Evolutionary conservation across 2,113 vertebrate genomes (phyloP).

Genomic region (Sylvietta virens): DNA sequence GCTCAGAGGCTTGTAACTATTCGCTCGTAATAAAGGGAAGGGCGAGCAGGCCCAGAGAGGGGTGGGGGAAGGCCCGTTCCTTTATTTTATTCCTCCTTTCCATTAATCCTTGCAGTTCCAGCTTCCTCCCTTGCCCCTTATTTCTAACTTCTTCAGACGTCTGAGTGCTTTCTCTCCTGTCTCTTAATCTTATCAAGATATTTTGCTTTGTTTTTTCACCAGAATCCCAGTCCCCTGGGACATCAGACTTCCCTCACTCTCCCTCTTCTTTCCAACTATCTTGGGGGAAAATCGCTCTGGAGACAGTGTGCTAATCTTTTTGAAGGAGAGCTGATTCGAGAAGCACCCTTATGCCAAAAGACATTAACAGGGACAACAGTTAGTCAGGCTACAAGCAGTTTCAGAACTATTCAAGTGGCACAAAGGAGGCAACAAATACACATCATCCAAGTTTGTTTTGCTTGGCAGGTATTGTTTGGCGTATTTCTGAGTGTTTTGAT

Average conservation of each 20-base stretch:
- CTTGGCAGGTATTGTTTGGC: not conserved
- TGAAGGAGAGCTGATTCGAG: not conserved
- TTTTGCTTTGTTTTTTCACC: not conserved
- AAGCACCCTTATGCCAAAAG: not conserved
- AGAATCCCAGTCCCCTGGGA: not conserved
- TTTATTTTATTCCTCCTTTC: not conserved
- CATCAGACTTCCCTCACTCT: not conserved
- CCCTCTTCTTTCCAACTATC: not conserved
- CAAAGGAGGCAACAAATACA: not conserved
- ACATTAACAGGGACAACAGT: not conserved
- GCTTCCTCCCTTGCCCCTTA: not conserved
- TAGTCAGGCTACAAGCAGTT: not conserved
- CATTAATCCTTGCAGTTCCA: not conserved
- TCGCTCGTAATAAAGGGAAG: rapidly evolving
- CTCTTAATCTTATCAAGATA: not conserved
- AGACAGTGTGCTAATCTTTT: not conserved
- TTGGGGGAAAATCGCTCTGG: not conserved
- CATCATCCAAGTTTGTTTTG: not conserved
- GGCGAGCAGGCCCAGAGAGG: rapidly evolving
- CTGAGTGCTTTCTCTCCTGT: not conserved
- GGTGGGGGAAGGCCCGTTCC: not conserved
- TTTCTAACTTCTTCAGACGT: not conserved
- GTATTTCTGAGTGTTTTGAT: not conserved
- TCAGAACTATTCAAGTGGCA: not conserved
- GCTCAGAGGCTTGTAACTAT: rapidly evolving